Percentiles rank a stretch among this genome's conserved stretches.
Evolutionary conservation across 2,797 vertebrate species (phyloP).

Genomic region (Rhinatrema bivittatum): DNA sequence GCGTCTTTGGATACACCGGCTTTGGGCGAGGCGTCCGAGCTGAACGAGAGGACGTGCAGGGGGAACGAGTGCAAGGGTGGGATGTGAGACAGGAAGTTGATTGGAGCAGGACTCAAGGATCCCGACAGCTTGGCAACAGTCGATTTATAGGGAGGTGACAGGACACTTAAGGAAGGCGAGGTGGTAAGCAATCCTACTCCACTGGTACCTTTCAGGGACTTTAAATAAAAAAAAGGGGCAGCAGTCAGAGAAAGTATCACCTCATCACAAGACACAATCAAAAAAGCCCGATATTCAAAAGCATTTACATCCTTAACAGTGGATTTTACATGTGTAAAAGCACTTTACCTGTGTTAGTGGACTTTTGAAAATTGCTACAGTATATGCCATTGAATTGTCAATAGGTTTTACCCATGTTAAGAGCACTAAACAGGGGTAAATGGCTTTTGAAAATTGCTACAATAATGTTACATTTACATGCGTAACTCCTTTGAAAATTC

Average conservation of each 20-base stretch:
- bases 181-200: conserved; percentile 59
- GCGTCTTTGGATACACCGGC: conserved; percentile 65
- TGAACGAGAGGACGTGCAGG: conserved; percentile 68
- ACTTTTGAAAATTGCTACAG: too few species aligned
- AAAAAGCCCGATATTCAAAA: too few species aligned
- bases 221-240: conserved; percentile 18
- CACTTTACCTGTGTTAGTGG: too few species aligned
- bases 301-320: too few species aligned
- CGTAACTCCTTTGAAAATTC: too few species aligned
- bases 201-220: conserved; percentile 54
- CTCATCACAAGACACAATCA: background rate
- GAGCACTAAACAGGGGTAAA: too few species aligned
- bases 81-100: conserved; percentile 51
- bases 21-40: conserved; percentile 58
- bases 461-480: too few species aligned
- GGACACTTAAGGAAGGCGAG: conserved; percentile 59
- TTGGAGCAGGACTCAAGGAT: conserved; percentile 46
- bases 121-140: conserved; percentile 56
- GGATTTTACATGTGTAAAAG: too few species aligned
- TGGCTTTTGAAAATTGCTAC: too few species aligned
- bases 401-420: too few species aligned
- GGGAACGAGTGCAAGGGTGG: conserved; percentile 60
- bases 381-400: too few species aligned
- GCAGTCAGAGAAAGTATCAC: conserved; percentile 4
- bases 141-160: conserved; percentile 63